Conservation (phyloP, 2,113 vertebrate genomes). For the Plestiodon gilberti region DNA sequence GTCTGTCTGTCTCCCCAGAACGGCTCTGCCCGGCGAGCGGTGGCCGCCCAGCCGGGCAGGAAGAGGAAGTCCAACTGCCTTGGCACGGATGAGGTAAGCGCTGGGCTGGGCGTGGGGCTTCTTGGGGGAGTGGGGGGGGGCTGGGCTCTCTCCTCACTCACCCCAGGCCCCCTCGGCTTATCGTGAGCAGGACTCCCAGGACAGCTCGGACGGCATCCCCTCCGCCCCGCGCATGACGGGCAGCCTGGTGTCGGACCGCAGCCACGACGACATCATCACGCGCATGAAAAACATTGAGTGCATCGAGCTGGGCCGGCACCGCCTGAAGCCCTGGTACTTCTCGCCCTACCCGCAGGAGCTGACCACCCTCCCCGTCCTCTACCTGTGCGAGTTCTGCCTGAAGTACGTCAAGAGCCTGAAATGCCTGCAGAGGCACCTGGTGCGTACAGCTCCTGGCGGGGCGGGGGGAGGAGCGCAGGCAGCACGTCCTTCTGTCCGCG, state of each 20-base stretch:
- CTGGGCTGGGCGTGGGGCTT: background rate
- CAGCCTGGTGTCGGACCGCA: slow-evolving; percentile 92
- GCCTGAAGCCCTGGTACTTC: slow-evolving; percentile 97
- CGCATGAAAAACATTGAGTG: slow-evolving; percentile 97
- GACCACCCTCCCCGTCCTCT: slow-evolving; percentile 89
- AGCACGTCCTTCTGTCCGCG: background rate
- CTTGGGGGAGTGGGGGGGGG: background rate
- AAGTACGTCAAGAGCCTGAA: slow-evolving; percentile 95
- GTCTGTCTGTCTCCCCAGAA: slow-evolving; percentile 73
- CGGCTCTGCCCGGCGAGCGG: slow-evolving; percentile 83
- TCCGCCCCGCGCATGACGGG: slow-evolving; percentile 92
- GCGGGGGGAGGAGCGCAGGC: background rate
- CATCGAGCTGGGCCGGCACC: slow-evolving; percentile 91
- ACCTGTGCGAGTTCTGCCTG: slow-evolving; percentile 96
- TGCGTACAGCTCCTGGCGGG: slow-evolving; percentile 57
- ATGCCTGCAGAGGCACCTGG: slow-evolving; percentile 94
- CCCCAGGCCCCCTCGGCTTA: background rate
- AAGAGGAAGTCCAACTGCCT: slow-evolving; percentile 90
- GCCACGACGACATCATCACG: slow-evolving; percentile 95
- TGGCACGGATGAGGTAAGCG: slow-evolving; percentile 85
- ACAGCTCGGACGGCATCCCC: slow-evolving; percentile 92
- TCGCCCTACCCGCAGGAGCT: slow-evolving; percentile 94
- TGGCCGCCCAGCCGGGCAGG: slow-evolving; percentile 83
- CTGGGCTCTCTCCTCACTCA: background rate
- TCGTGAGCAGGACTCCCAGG: slow-evolving; percentile 85